A percentile compares a stretch with the other conserved stretches of the same genome.
Conservation (phyloP, 2,113 vertebrate species). For the Hemiprocne comata region DNA sequence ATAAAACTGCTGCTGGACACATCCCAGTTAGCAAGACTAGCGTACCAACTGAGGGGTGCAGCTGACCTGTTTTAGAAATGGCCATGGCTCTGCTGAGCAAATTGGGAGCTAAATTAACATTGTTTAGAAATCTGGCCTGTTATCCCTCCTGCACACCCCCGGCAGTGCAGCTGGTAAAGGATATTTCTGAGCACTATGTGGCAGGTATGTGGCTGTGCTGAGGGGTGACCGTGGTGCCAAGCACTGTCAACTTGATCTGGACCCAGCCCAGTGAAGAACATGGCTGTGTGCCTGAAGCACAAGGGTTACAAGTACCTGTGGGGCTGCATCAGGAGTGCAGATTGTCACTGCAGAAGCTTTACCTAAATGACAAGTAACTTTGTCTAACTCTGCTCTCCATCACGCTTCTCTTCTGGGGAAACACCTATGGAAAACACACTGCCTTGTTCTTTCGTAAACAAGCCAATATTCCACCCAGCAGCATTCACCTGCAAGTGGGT, state of each 20-base stretch:
- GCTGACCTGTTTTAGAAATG: not conserved
- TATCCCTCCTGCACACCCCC: not conserved
- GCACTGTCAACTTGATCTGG: not conserved
- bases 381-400: not conserved
- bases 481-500: accelerated
- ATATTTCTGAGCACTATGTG: not conserved
- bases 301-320: not conserved
- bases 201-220: not conserved
- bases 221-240: not conserved
- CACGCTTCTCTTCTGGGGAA: not conserved
- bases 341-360: not conserved
- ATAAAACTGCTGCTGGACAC: not conserved
- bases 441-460: not conserved
- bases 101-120: not conserved
- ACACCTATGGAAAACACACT: not conserved
- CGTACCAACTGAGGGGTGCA: not conserved
- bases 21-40: not conserved
- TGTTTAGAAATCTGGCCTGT: not conserved
- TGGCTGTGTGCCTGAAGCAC: not conserved
- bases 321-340: not conserved
- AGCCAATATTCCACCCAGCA: not conserved
- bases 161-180: not conserved
- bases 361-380: not conserved
- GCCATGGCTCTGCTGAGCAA: not conserved
- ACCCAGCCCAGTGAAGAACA: not conserved